Evolutionary conservation across 2,113 vertebrate genomes (phyloP).

Genomic region (Danio rerio): GRCz12tu NC_133180.1:53189001-53189500

Average conservation of each 20-base stretch:
- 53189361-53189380: conserved; percentile 12
- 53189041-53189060: too few relatives aligned
- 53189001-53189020: too few relatives aligned
- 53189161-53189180: conserved; percentile 59
- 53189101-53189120: too few relatives aligned
- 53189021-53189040: too few relatives aligned
- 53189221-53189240: conserved; percentile 66
- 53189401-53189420: too few relatives aligned
- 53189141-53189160: conserved; percentile 47
- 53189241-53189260: conserved; percentile 65
- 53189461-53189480: conserved; percentile 14
- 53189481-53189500: neutral
- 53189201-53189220: conserved; percentile 58
- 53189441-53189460: conserved; percentile 3
- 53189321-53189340: conserved; percentile 45
- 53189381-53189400: conserved; percentile 1
- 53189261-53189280: conserved; percentile 49
- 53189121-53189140: conserved; percentile 40
- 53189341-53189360: conserved; percentile 56
- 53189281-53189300: conserved; percentile 62
- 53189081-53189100: too few relatives aligned
- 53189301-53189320: conserved; percentile 53
- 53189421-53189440: neutral
- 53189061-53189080: too few relatives aligned
- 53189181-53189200: conserved; percentile 61